Percentiles rank a stretch among this genome's conserved stretches.
These are phyloP conservation scores for Yponomeuta evonymella DNA, from an alignment of 2,888 invertebrate genomes.

Conservation along the genomic window DNA sequence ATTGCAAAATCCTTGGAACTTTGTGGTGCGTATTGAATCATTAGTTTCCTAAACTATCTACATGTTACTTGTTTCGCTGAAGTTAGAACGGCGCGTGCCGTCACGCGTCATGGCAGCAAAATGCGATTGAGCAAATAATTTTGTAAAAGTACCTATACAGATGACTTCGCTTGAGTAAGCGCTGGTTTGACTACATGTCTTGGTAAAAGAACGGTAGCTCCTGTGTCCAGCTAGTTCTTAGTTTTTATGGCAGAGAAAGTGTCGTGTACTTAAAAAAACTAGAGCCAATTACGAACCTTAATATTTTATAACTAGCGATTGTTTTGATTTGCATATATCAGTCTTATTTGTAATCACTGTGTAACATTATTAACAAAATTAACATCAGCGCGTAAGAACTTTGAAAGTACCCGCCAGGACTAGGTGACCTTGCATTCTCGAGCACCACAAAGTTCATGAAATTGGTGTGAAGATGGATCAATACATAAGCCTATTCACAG, in stretches of 20 bases:
- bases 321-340: constrained; percentile 10
- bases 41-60: neutral
- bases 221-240: too few relatives aligned
- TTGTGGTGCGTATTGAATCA: neutral
- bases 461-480: neutral
- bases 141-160: neutral
- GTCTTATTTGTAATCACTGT: constrained; percentile 7
- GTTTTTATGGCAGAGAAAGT: neutral
- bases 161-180: neutral
- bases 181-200: neutral
- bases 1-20: neutral
- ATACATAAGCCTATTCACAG: neutral
- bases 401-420: neutral
- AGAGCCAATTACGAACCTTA: neutral
- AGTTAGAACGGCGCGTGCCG: neutral
- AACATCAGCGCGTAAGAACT: neutral
- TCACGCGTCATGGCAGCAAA: neutral
- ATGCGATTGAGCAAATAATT: constrained; percentile 11
- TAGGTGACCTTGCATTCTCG: neutral
- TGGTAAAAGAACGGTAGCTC: neutral
- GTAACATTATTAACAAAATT: neutral
- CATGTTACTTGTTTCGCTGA: neutral
- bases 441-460: neutral
- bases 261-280: neutral
- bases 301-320: constrained; percentile 1